Conservation (phyloP, 1,140 invertebrate genomes). For the Zaprionus lachaisei region DNA sequence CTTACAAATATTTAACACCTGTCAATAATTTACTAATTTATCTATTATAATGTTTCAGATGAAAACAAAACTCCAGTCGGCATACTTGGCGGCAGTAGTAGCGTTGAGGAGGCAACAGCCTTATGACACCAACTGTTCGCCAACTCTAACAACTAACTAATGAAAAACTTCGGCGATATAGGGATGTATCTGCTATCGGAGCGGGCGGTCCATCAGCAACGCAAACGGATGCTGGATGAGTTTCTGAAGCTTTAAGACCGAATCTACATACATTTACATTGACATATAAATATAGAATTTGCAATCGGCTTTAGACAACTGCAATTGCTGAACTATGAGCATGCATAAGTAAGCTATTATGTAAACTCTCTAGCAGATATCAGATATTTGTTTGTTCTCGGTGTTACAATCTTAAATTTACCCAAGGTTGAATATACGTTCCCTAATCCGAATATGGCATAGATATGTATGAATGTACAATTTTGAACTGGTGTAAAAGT, state of each 20-base stretch:
- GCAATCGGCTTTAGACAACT: slow-evolving; percentile 3
- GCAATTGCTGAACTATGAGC: slow-evolving; percentile 1
- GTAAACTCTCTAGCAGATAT: slow-evolving; percentile 65
- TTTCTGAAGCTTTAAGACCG: slow-evolving; percentile 67
- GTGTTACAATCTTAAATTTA: slow-evolving; percentile 65
- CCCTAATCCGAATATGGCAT: slow-evolving; percentile 13
- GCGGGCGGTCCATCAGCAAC: slow-evolving; percentile 71
- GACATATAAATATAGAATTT: slow-evolving; percentile 8
- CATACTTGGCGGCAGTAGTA: slow-evolving; percentile 59
- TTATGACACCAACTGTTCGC: slow-evolving; percentile 84
- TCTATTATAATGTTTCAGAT: slow-evolving; percentile 48
- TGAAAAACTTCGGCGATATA: slow-evolving; percentile 80
- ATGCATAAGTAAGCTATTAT: slow-evolving; percentile 21
- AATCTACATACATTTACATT: not conserved
- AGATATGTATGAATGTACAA: slow-evolving; percentile 18
- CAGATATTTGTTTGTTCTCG: slow-evolving; percentile 75
- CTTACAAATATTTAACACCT: not conserved
- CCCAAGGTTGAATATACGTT: slow-evolving; percentile 51
- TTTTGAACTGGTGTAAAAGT: slow-evolving; percentile 52
- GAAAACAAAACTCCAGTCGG: slow-evolving; percentile 59
- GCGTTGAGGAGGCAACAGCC: slow-evolving; percentile 72
- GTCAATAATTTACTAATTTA: not conserved
- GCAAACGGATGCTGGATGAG: slow-evolving; percentile 78
- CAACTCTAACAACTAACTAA: slow-evolving; percentile 81
- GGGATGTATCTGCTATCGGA: slow-evolving; percentile 80